A percentile compares a stretch with the other conserved stretches of the same genome.
These are phyloP conservation scores for Atethmia centrago DNA, from an alignment of 2,888 invertebrate genomes.

Conservation along the genomic window DNA sequence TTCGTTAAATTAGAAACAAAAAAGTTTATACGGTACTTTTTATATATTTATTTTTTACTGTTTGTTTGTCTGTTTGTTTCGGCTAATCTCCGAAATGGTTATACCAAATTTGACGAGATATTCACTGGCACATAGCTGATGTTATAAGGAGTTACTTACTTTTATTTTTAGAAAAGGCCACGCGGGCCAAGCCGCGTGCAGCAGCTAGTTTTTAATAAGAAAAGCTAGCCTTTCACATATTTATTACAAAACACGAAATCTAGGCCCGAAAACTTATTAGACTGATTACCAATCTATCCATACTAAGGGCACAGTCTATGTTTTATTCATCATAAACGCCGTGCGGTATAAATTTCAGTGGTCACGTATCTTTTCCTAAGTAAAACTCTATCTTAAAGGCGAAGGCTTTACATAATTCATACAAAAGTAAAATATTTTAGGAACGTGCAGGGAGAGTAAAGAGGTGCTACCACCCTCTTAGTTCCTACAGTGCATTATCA, in stretches of 20 bases:
- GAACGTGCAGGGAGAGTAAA: constrained; percentile 41
- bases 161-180: no score
- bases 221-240: neutral
- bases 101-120: no score
- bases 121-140: no score
- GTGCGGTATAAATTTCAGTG: constrained; percentile 32
- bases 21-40: no score
- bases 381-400: constrained; percentile 52
- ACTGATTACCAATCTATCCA: neutral
- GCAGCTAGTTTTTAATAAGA: neutral
- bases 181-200: no score
- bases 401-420: constrained; percentile 50
- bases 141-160: no score
- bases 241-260: neutral
- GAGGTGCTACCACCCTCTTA: constrained; percentile 36
- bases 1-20: no score
- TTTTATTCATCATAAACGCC: constrained; percentile 42
- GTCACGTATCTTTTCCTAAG: constrained; percentile 48
- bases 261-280: neutral
- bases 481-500: constrained; percentile 43
- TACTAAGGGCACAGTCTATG: neutral
- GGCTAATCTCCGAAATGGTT: no score
- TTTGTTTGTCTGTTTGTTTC: no score
- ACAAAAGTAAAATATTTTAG: constrained; percentile 47
- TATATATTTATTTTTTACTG: no score